Conservation (phyloP, 2,888 invertebrate genomes). For the Hemaris fuciformis region DNA sequence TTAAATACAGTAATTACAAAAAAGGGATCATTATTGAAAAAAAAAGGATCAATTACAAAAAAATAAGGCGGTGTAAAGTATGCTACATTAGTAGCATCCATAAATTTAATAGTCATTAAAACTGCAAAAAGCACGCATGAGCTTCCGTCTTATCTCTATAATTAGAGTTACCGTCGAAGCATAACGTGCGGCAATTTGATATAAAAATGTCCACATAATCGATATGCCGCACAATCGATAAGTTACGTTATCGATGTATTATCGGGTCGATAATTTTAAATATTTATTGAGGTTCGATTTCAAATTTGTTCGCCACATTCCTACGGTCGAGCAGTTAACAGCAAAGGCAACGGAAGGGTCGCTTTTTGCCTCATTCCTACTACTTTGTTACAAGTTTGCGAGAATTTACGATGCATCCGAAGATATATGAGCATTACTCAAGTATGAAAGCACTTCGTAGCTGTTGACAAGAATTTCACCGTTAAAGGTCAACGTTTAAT, state of each 20-base stretch:
- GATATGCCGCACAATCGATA: not conserved
- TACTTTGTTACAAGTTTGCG: slow-evolving; percentile 12
- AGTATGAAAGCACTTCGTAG: not conserved
- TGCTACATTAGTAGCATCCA: not conserved
- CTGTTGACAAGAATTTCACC: slow-evolving; percentile 8
- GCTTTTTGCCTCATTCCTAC: slow-evolving; percentile 14
- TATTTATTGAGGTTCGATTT: slow-evolving; percentile 27
- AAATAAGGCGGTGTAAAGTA: not conserved
- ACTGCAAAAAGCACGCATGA: slow-evolving; percentile 19
- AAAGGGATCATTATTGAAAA: not conserved
- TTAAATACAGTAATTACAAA: not conserved
- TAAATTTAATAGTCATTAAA: slow-evolving; percentile 1
- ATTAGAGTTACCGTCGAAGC: slow-evolving; percentile 23
- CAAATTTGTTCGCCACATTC: slow-evolving; percentile 29
- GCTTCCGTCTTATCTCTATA: slow-evolving; percentile 28
- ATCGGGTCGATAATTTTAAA: slow-evolving; percentile 20
- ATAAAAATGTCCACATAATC: not conserved
- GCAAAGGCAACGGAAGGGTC: slow-evolving; percentile 2
- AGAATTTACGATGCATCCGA: slow-evolving; percentile 11
- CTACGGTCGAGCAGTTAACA: slow-evolving; percentile 10
- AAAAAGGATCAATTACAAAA: not conserved
- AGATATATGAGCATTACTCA: slow-evolving; percentile 10
- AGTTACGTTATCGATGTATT: slow-evolving; percentile 21
- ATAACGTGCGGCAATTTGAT: not conserved
- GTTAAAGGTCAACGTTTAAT: slow-evolving; percentile 15